phyloP scores from a whole-genome alignment of 2,888 invertebrate genomes.

The Mythimna ferrago region DNA sequence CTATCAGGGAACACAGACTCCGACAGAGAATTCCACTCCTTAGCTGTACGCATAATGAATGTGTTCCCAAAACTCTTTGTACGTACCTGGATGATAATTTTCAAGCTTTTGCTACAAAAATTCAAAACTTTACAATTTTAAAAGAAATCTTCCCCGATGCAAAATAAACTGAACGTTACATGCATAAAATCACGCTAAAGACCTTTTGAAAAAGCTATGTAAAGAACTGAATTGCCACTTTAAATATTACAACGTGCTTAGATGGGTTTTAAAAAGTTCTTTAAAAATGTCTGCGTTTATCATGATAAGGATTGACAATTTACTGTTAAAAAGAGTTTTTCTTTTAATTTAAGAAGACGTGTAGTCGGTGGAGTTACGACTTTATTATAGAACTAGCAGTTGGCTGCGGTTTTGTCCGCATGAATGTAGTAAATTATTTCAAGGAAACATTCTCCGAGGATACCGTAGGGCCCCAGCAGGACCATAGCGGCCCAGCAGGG shows the following conservation, averaged over 20 bases:
- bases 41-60: no score
- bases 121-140: not conserved
- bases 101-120: not conserved
- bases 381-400: not conserved
- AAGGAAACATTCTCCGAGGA: no score
- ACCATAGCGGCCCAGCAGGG: no score
- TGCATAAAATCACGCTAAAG: constrained; percentile 34
- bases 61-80: no score
- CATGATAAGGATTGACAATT: not conserved
- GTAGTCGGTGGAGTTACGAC: not conserved
- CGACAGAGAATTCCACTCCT: no score
- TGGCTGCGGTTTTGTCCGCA: not conserved
- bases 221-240: constrained; percentile 24
- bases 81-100: no score
- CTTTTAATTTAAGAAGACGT: not conserved
- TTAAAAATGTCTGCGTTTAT: constrained; percentile 11
- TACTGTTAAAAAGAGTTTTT: not conserved
- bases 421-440: no score
- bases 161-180: constrained; percentile 7
- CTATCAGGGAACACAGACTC: no score
- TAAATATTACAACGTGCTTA: constrained; percentile 9
- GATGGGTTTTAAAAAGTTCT: constrained; percentile 17
- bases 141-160: not conserved
- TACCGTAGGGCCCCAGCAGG: no score
- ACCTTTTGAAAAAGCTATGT: constrained; percentile 9